Evolutionary conservation across 1,140 invertebrate species (phyloP).

Genomic region (Zaprionus ornatus): DNA sequence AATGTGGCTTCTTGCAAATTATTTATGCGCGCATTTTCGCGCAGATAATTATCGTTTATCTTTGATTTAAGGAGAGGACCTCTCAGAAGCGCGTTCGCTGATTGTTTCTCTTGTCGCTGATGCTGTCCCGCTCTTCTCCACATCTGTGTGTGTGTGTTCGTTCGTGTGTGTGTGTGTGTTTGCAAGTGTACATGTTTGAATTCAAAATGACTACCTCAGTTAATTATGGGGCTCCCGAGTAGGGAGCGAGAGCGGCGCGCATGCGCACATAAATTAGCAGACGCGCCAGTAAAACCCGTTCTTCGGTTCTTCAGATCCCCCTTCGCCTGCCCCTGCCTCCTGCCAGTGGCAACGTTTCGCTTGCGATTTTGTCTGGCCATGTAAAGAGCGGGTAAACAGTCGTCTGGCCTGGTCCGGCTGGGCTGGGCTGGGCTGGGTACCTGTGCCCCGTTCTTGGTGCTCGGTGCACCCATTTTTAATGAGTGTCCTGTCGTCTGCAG

Average conservation of each 20-base stretch:
- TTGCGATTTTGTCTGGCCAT: constrained; percentile 32
- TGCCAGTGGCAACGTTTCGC: background rate
- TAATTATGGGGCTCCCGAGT: constrained; percentile 83
- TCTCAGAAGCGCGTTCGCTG: constrained; percentile 46
- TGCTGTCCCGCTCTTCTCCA: constrained; percentile 32
- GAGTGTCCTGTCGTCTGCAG: constrained; percentile 81
- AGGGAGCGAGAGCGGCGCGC: constrained; percentile 79
- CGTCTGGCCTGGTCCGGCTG: constrained; percentile 13
- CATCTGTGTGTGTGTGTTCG: background rate
- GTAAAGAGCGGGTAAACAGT: constrained; percentile 68
- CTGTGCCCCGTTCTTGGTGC: constrained; percentile 24
- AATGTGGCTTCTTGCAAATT: constrained; percentile 83
- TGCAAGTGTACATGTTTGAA: constrained; percentile 57
- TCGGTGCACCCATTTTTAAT: constrained; percentile 78
- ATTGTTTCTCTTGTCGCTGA: constrained; percentile 43
- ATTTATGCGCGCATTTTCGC: constrained; percentile 83
- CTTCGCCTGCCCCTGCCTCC: background rate
- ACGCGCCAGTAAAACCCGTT: constrained; percentile 62
- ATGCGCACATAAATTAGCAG: constrained; percentile 77
- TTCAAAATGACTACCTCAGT: constrained; percentile 83
- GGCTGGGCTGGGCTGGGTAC: constrained; percentile 32
- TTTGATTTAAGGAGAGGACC: constrained; percentile 78
- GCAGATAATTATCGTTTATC: constrained; percentile 84
- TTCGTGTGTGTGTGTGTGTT: background rate
- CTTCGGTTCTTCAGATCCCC: constrained; percentile 4